Percentiles rank a stretch among this genome's conserved stretches.
Conservation (phyloP, 2,888 invertebrate species). For the Brenthis daphne region DNA sequence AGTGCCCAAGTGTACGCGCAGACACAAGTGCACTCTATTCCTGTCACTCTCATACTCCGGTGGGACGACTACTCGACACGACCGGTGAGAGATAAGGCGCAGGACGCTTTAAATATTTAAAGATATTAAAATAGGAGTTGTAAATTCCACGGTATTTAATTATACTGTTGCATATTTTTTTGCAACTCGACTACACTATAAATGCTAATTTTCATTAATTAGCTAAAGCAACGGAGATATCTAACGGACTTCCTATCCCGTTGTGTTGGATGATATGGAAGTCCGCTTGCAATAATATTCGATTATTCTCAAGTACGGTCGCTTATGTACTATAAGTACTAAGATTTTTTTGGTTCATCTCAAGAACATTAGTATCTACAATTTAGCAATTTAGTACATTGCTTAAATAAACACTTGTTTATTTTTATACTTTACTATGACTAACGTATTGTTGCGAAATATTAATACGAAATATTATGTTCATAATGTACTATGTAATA, state of each 20-base stretch:
- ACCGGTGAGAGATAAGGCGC: too few species aligned
- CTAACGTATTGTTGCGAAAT: too few species aligned
- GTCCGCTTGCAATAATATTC: constrained; percentile 5
- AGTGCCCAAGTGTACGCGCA: too few species aligned
- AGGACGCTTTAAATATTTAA: not conserved
- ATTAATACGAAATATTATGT: too few species aligned
- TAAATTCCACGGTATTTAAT: constrained; percentile 13
- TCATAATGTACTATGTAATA: not conserved
- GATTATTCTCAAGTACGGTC: constrained; percentile 6
- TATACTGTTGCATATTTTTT: constrained; percentile 15
- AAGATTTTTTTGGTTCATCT: not conserved
- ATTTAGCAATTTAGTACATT: not conserved
- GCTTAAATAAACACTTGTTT: too few species aligned
- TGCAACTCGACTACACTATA: constrained; percentile 7
- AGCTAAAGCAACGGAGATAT: constrained; percentile 19
- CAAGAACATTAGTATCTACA: not conserved
- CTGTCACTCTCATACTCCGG: too few species aligned
- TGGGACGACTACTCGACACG: too few species aligned
- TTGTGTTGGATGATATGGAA: constrained; percentile 20
- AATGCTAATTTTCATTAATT: constrained; percentile 24
- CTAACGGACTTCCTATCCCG: constrained; percentile 23
- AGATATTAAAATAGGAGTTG: not conserved
- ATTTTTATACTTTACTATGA: too few species aligned
- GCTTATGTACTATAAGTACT: not conserved
- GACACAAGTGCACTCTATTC: too few species aligned